Evolutionary conservation across 2,113 vertebrate genomes (phyloP).

Genomic region (Platichthys flesus): DNA sequence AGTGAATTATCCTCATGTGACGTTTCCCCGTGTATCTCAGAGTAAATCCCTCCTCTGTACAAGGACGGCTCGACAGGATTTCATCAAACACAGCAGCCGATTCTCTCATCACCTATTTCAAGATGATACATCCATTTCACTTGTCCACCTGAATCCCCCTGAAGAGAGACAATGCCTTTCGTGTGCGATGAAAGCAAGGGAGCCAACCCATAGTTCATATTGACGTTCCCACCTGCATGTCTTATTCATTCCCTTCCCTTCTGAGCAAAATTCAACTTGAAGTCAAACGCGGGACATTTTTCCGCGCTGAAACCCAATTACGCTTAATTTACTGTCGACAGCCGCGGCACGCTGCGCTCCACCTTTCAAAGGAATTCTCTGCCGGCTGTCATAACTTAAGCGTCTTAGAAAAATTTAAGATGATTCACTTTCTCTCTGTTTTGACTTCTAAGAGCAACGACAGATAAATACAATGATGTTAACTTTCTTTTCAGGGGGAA

Average conservation of each 20-base stretch:
- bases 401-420: conserved; percentile 48
- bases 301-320: conserved; percentile 52
- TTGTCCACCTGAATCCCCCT: conserved; percentile 13
- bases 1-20: background rate
- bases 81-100: conserved; percentile 9
- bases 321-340: conserved; percentile 46
- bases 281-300: conserved; percentile 52
- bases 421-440: conserved; percentile 50
- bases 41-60: background rate
- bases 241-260: conserved; percentile 31
- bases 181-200: conserved; percentile 40
- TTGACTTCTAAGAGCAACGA: conserved; percentile 43
- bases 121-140: conserved; percentile 9
- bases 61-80: background rate
- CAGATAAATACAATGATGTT: conserved; percentile 47
- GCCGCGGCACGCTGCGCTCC: conserved; percentile 14
- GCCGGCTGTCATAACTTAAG: conserved; percentile 49
- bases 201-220: conserved; percentile 18
- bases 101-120: conserved; percentile 14
- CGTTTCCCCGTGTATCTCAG: background rate
- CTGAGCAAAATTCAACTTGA: conserved; percentile 50
- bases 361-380: conserved; percentile 55
- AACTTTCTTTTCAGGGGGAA: conserved; percentile 24
- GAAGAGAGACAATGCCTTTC: conserved; percentile 27
- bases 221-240: conserved; percentile 52